Conservation (phyloP, 2,888 invertebrate species). For the Archips xylosteana region DNA sequence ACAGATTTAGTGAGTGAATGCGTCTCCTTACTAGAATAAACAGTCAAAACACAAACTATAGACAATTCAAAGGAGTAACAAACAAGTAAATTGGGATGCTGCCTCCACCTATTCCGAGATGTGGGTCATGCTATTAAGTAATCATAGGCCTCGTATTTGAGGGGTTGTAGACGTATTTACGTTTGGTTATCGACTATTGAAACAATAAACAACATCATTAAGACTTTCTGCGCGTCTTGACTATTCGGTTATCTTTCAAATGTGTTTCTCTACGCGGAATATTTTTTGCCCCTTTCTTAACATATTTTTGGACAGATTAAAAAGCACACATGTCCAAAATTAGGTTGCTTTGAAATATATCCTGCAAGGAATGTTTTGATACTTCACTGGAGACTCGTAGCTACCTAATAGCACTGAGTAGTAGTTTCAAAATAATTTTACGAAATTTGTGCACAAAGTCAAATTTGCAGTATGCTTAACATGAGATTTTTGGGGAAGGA, state of each 20-base stretch:
- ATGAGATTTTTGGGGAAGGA: not conserved
- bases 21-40: not conserved
- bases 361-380: not conserved
- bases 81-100: conserved; percentile 17
- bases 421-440: not conserved
- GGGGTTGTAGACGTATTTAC: not conserved
- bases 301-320: not conserved
- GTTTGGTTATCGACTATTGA: conserved; percentile 2
- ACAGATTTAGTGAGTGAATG: not conserved
- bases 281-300: not conserved
- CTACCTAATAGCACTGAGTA: not conserved
- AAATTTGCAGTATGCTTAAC: not conserved
- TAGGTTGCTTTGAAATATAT: no score
- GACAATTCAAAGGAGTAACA: conserved; percentile 19
- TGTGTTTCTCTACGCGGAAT: not conserved
- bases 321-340: not conserved
- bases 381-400: not conserved
- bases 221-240: not conserved
- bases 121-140: conserved; percentile 27
- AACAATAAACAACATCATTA: not conserved
- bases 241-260: not conserved
- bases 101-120: conserved; percentile 8
- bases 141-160: conserved; percentile 14
- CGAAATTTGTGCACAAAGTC: not conserved
- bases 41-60: conserved; percentile 5